These are phyloP conservation scores for Varanus komodoensis DNA, from an alignment of 2,113 vertebrate species.

Conservation along the genomic window DNA sequence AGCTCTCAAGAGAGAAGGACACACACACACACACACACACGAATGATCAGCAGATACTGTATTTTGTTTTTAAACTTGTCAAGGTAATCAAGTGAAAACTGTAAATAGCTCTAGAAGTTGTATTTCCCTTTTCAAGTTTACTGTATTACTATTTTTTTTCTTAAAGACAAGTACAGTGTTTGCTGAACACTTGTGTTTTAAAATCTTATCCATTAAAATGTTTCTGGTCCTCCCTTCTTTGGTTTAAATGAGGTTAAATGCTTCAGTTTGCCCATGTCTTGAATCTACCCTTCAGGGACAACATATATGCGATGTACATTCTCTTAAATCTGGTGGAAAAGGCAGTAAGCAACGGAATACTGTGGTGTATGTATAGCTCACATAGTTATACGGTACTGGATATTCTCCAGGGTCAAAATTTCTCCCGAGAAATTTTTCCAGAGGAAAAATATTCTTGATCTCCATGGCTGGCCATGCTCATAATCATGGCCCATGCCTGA, in stretches of 20 bases:
- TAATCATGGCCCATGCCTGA: neutral
- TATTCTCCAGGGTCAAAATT: neutral
- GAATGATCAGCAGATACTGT: conserved; percentile 65
- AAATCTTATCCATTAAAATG: conserved; percentile 71
- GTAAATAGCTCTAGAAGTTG: conserved; percentile 70
- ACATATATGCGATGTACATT: neutral
- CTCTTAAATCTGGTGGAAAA: conserved; percentile 1
- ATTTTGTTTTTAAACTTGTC: conserved; percentile 61
- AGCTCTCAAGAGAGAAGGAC: conserved; percentile 65
- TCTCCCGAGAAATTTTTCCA: neutral
- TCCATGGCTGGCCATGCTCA: neutral
- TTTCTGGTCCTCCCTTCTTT: conserved; percentile 65
- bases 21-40: conserved; percentile 55
- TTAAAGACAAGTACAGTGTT: conserved; percentile 66
- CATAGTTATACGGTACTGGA: neutral
- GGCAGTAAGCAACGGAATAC: neutral
- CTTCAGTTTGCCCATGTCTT: neutral
- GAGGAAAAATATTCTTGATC: neutral
- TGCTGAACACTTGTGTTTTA: conserved; percentile 55
- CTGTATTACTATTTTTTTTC: conserved; percentile 61
- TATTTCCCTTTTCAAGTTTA: conserved; percentile 68
- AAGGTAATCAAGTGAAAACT: conserved; percentile 71
- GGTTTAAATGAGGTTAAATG: conserved; percentile 6
- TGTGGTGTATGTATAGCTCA: neutral
- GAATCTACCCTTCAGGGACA: neutral